phyloP scores from a whole-genome alignment of 2,797 vertebrate genomes.

The Manis pentadactyla region DNA sequence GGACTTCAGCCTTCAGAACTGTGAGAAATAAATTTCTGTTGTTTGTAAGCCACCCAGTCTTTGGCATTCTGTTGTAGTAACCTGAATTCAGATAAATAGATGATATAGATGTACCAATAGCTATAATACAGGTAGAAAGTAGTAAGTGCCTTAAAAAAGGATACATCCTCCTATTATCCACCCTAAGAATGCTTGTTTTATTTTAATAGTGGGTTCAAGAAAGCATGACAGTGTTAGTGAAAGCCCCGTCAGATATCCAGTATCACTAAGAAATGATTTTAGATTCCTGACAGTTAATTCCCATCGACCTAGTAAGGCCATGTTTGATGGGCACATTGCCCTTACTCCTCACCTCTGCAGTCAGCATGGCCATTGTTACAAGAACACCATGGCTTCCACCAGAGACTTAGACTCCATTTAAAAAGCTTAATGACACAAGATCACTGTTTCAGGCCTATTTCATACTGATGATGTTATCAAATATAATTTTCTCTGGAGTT shows the following conservation, averaged over 20 bases:
- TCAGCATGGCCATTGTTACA: background rate
- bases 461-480: background rate
- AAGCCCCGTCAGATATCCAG: background rate
- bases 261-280: background rate
- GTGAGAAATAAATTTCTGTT: background rate
- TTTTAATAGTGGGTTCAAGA: background rate
- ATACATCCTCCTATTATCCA: background rate
- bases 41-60: background rate
- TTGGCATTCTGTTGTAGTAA: background rate
- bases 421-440: background rate
- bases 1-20: background rate
- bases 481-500: background rate
- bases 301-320: background rate
- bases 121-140: background rate
- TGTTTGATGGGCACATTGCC: background rate
- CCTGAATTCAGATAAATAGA: background rate
- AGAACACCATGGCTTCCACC: background rate
- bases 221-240: background rate
- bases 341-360: background rate
- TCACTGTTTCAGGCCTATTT: background rate
- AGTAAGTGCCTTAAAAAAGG: background rate
- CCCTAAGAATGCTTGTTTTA: background rate
- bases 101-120: background rate
- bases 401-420: slow-evolving; percentile 16
- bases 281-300: background rate